These are phyloP conservation scores for Corythucha ciliata DNA, from an alignment of 2,888 invertebrate species.

Conservation along the genomic window DNA sequence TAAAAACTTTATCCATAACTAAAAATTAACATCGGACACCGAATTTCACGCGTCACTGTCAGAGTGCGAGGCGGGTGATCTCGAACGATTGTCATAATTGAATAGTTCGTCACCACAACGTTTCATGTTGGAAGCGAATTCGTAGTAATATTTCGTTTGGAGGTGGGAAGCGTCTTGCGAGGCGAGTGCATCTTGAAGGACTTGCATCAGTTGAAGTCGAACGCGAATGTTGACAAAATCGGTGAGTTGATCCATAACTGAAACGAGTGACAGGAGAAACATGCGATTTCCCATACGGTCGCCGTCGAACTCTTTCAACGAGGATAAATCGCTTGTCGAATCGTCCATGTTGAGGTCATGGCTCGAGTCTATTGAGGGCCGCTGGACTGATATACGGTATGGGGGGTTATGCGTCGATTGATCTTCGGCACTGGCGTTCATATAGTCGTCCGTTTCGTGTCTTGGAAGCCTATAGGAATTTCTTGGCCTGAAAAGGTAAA, in stretches of 20 bases:
- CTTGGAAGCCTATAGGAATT: conserved; percentile 14
- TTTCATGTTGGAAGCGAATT: no score
- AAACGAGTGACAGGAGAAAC: conserved; percentile 21
- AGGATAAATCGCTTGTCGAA: conserved; percentile 12
- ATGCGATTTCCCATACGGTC: conserved; percentile 23
- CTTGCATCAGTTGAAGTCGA: conserved; percentile 23
- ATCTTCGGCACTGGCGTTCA: conserved; percentile 8
- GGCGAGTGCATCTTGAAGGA: conserved; percentile 17
- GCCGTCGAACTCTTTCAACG: conserved; percentile 19
- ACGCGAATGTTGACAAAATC: conserved; percentile 19
- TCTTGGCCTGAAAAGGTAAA: conserved; percentile 13
- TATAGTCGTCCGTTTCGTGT: conserved; percentile 16
- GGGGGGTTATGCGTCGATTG: conserved; percentile 1
- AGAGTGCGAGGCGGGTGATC: no score
- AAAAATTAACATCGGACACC: no score
- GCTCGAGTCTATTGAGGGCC: neutral
- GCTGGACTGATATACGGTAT: conserved; percentile 6
- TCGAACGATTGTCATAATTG: no score
- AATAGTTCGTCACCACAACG: no score
- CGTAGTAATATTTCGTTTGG: neutral
- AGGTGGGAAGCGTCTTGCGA: conserved; percentile 13
- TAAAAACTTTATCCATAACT: no score
- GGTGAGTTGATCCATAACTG: conserved; percentile 21
- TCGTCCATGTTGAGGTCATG: neutral
- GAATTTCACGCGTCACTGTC: no score